phyloP scores from a whole-genome alignment of 1,140 invertebrate species.

The Drosophila mayri region DNA sequence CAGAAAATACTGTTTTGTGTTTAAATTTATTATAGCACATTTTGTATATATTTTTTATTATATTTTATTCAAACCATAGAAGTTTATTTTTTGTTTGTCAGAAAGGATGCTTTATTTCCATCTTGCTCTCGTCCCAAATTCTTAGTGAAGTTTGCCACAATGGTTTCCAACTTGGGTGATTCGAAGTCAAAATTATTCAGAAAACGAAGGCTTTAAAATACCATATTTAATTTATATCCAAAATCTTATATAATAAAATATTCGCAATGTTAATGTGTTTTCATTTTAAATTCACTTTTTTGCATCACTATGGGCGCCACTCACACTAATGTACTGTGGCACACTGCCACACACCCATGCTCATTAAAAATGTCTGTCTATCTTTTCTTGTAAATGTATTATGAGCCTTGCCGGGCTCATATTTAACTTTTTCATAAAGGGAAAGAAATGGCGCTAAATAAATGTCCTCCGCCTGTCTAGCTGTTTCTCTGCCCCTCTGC shows the following conservation, averaged over 20 bases:
- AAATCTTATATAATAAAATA: not conserved
- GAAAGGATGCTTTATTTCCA: too few species aligned
- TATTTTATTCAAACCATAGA: too few species aligned
- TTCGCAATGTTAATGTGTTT: not conserved
- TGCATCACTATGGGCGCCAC: constrained; percentile 20
- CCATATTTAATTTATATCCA: not conserved
- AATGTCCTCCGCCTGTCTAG: constrained; percentile 44
- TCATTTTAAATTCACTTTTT: not conserved
- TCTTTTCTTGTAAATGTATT: constrained; percentile 75
- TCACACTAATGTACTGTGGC: constrained; percentile 9
- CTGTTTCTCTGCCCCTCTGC: not conserved
- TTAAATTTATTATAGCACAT: too few species aligned
- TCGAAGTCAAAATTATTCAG: too few species aligned
- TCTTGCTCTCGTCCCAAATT: too few species aligned
- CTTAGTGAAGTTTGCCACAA: too few species aligned
- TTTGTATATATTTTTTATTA: too few species aligned
- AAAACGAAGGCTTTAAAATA: too few species aligned
- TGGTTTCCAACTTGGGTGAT: too few species aligned
- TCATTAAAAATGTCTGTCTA: constrained; percentile 75
- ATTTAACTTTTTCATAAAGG: constrained; percentile 78
- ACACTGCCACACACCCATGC: constrained; percentile 50
- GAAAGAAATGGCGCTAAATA: constrained; percentile 74
- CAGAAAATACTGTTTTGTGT: too few species aligned
- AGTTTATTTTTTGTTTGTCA: too few species aligned
- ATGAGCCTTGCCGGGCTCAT: constrained; percentile 68